Evolutionary conservation across 1,140 invertebrate species (phyloP).

Genomic region (Battus philenor): DNA sequence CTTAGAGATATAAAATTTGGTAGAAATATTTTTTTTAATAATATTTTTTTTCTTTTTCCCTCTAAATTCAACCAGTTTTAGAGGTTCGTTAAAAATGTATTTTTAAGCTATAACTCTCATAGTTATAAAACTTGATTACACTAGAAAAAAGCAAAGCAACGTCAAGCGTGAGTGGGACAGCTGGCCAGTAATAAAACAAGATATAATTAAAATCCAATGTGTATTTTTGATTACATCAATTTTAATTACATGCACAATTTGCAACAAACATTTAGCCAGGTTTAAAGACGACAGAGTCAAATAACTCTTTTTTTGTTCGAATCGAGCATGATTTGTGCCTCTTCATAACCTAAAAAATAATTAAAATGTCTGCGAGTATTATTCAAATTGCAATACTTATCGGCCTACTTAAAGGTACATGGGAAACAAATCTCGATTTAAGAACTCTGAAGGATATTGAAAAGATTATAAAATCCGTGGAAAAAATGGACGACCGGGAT

Average conservation of each 20-base stretch:
- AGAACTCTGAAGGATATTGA: neutral
- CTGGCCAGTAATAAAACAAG: too few species aligned
- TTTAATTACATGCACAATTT: slow-evolving; percentile 31
- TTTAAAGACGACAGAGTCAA: neutral
- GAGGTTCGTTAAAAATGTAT: too few species aligned
- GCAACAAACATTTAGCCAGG: neutral
- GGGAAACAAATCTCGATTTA: neutral
- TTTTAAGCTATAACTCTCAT: too few species aligned
- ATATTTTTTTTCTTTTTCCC: too few species aligned
- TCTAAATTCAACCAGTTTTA: too few species aligned
- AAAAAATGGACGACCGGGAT: neutral
- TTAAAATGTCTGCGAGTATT: slow-evolving; percentile 1
- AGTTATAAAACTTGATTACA: too few species aligned
- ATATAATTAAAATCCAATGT: too few species aligned
- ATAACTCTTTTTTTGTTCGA: neutral
- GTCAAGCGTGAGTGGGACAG: too few species aligned
- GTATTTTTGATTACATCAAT: too few species aligned
- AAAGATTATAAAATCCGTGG: slow-evolving; percentile 2
- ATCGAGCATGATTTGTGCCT: neutral
- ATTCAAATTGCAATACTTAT: neutral
- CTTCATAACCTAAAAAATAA: neutral
- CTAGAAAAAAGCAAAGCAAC: too few species aligned
- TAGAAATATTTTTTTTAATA: too few species aligned
- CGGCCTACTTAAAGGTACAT: neutral
- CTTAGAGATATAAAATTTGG: too few species aligned